Conservation (phyloP, 1,140 invertebrate genomes). For the Amphibalanus amphitrite region DNA sequence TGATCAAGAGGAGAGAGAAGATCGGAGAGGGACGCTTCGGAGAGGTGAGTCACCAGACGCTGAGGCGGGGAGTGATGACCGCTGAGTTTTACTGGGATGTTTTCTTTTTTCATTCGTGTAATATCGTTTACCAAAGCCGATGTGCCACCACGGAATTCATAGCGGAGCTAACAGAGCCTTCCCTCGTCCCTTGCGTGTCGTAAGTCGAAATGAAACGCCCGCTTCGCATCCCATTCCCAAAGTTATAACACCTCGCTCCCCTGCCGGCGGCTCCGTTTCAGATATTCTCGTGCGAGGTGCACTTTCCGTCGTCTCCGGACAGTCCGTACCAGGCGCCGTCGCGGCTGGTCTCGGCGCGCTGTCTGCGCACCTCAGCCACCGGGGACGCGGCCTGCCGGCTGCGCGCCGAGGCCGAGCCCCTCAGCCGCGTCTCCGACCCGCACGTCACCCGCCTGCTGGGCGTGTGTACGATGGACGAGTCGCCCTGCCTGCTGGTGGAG, state of each 20-base stretch:
- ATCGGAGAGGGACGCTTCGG: constrained; percentile 59
- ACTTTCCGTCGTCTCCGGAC: background rate
- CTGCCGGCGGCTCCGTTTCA: background rate
- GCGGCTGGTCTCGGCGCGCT: constrained; percentile 7
- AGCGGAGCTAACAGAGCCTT: background rate
- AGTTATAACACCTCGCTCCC: too few species aligned
- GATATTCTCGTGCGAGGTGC: background rate
- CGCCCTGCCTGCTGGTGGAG: constrained; percentile 43
- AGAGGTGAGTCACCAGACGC: constrained; percentile 31
- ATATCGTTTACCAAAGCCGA: too few species aligned
- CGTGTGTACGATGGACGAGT: constrained; percentile 58
- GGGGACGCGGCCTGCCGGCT: constrained; percentile 7
- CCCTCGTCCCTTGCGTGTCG: background rate
- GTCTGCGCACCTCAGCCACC: constrained; percentile 6
- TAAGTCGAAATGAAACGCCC: too few species aligned
- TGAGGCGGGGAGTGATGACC: background rate
- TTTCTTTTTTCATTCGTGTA: too few species aligned
- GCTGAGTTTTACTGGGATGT: too few species aligned
- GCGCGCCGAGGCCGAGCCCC: constrained; percentile 6
- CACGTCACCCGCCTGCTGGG: constrained; percentile 72
- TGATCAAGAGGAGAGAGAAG: constrained; percentile 53
- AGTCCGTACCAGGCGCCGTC: background rate
- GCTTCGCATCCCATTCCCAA: too few species aligned
- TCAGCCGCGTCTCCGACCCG: constrained; percentile 32
- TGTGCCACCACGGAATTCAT: too few species aligned